Conservation (phyloP, 2,888 invertebrate genomes). For the Laspeyria flexula region DNA sequence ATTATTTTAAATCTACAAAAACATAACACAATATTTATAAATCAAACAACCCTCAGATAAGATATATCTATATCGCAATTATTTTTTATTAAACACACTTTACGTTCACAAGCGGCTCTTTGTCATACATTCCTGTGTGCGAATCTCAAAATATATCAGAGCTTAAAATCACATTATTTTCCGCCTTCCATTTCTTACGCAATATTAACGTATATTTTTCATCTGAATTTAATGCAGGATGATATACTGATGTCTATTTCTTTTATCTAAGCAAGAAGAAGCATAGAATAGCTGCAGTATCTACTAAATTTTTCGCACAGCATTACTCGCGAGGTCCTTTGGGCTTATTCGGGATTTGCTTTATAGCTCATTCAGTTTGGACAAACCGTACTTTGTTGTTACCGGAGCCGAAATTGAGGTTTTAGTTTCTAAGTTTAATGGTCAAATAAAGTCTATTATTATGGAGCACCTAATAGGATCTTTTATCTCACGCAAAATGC, state of each 20-base stretch:
- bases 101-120: not conserved
- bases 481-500: not conserved
- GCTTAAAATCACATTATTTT: slow-evolving; percentile 3
- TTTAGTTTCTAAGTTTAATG: slow-evolving; percentile 24
- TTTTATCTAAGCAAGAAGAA: slow-evolving; percentile 33
- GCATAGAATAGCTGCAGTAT: slow-evolving; percentile 33
- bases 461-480: not conserved
- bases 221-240: slow-evolving; percentile 27
- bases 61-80: not conserved
- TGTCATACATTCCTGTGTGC: not conserved
- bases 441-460: slow-evolving; percentile 6
- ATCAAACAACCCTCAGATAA: not conserved
- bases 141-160: not conserved
- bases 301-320: slow-evolving; percentile 39
- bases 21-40: too few relatives aligned
- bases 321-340: slow-evolving; percentile 27
- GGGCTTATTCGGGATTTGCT: slow-evolving; percentile 43
- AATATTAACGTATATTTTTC: slow-evolving; percentile 16
- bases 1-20: too few relatives aligned
- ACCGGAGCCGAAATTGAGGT: slow-evolving; percentile 29
- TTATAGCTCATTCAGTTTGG: slow-evolving; percentile 49
- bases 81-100: not conserved
- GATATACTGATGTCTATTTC: slow-evolving; percentile 37
- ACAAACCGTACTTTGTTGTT: slow-evolving; percentile 36
- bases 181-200: slow-evolving; percentile 1